Evolutionary conservation across 2,113 vertebrate genomes (phyloP).

Genomic region (Carollia perspicillata): DNA sequence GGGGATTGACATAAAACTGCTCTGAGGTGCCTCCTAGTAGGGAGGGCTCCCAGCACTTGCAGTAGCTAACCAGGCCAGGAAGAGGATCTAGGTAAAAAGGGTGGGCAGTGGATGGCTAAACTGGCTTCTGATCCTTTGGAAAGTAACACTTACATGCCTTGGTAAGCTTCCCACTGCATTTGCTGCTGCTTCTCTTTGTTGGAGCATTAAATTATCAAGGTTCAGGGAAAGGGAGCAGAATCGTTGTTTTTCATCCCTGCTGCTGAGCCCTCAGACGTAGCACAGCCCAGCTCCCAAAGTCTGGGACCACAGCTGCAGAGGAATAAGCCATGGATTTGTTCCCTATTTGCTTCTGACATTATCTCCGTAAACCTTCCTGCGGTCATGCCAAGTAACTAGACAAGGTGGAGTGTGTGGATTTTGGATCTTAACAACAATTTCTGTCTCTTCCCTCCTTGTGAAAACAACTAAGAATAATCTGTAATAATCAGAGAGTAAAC

Average conservation of each 20-base stretch:
- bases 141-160: neutral
- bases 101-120: neutral
- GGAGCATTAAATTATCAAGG: neutral
- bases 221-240: neutral
- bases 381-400: neutral
- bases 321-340: neutral
- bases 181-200: neutral
- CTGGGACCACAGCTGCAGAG: neutral
- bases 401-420: neutral
- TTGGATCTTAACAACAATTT: neutral
- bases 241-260: neutral
- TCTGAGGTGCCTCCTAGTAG: neutral
- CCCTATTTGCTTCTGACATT: neutral
- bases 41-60: neutral
- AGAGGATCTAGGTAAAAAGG: neutral
- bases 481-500: neutral
- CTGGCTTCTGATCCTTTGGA: neutral
- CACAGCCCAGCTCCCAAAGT: neutral
- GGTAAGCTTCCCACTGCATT: neutral
- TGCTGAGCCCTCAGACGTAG: neutral
- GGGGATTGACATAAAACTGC: neutral
- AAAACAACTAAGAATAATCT: neutral
- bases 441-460: neutral
- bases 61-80: neutral
- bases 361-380: neutral